phyloP scores from a whole-genome alignment of 2,888 invertebrate genomes.

The Elaeidobius kamerunicus region DNA sequence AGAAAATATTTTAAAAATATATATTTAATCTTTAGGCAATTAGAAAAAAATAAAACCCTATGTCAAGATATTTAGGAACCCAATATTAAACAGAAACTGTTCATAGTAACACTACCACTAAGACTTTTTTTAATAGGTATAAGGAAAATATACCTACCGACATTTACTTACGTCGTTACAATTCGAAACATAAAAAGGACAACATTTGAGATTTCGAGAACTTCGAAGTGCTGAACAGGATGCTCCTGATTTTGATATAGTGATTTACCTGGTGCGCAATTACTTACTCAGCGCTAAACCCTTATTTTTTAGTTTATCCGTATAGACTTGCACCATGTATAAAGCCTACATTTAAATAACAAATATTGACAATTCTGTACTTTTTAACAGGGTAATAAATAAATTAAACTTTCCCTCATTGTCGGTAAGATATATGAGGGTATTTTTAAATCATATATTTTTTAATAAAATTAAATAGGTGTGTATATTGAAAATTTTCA shows the following conservation, averaged over 20 bases:
- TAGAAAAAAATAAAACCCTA: too few species aligned
- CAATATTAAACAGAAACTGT: too few species aligned
- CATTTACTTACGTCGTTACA: slow-evolving; percentile 55
- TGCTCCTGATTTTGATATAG: slow-evolving; percentile 19
- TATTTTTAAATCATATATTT: too few species aligned
- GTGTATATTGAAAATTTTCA: too few species aligned
- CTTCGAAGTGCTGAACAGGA: slow-evolving; percentile 39
- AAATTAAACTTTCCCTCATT: too few species aligned
- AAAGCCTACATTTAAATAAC: background rate
- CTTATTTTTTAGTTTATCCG: slow-evolving; percentile 28
- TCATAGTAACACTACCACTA: slow-evolving; percentile 21
- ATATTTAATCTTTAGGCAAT: too few species aligned
- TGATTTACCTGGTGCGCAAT: slow-evolving; percentile 57
- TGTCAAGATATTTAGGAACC: too few species aligned
- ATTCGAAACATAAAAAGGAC: slow-evolving; percentile 39
- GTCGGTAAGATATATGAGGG: too few species aligned
- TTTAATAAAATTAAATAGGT: too few species aligned
- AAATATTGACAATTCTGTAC: too few species aligned
- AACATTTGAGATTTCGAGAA: slow-evolving; percentile 38
- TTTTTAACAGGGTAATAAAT: too few species aligned
- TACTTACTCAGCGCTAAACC: slow-evolving; percentile 56
- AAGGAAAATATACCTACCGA: slow-evolving; percentile 59
- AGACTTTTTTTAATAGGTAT: slow-evolving; percentile 44
- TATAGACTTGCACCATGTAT: slow-evolving; percentile 9
- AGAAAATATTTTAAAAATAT: too few species aligned